Evolutionary conservation across 2,888 invertebrate genomes (phyloP).

Genomic region (Drosophila meridionalis): DNA sequence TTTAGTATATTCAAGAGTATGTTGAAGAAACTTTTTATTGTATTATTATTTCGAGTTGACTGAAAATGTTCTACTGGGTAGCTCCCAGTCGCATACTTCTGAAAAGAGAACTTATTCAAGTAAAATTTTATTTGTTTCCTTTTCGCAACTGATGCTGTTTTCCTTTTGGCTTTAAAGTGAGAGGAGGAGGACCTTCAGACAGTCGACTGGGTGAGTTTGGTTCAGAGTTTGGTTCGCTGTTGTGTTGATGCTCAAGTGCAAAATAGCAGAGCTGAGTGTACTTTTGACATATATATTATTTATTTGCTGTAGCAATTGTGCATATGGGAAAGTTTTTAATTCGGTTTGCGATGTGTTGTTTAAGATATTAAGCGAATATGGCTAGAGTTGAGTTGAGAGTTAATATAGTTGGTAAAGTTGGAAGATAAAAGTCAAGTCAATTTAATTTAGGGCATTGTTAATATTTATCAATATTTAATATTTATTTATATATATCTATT

Average conservation of each 20-base stretch:
- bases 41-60: too few relatives aligned
- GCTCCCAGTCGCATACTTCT: background rate
- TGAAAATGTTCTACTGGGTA: too few relatives aligned
- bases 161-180: conserved; percentile 16
- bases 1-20: too few relatives aligned
- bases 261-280: background rate
- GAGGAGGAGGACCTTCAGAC: conserved; percentile 1
- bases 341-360: background rate
- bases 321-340: background rate
- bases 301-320: background rate
- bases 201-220: conserved; percentile 6
- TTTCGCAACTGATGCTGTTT: conserved; percentile 18
- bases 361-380: background rate
- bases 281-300: background rate
- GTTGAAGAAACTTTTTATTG: background rate
- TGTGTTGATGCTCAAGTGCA: background rate
- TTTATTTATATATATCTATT: background rate
- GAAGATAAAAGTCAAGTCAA: background rate
- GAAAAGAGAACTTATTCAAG: background rate
- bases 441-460: background rate
- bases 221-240: conserved; percentile 7
- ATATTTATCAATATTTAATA: background rate
- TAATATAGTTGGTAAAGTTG: background rate
- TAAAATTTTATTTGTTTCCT: conserved; percentile 19
- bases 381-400: background rate